Conservation (phyloP, 2,797 vertebrate genomes). For the Fringilla coelebs region DNA sequence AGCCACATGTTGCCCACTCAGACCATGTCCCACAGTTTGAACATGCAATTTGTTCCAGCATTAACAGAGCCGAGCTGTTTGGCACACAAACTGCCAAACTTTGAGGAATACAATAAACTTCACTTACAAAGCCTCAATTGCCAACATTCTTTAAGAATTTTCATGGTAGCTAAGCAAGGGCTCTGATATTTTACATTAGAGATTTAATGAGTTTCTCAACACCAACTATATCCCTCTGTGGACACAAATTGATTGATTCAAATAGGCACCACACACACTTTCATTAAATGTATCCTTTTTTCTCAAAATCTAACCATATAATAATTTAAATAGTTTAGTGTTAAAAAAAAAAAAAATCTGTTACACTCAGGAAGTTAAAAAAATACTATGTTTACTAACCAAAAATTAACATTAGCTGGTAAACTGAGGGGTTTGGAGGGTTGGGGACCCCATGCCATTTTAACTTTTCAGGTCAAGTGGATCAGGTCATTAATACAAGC, state of each 20-base stretch:
- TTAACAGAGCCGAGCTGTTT: background rate
- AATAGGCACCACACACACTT: background rate
- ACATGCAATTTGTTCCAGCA: background rate
- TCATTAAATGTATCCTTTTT: background rate
- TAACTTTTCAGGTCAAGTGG: background rate
- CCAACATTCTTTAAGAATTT: background rate
- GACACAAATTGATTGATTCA: background rate
- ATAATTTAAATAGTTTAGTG: background rate
- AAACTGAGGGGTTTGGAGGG: background rate
- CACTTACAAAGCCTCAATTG: background rate
- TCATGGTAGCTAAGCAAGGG: background rate
- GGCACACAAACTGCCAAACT: background rate
- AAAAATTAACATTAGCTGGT: background rate
- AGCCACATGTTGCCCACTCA: background rate
- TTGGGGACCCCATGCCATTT: background rate
- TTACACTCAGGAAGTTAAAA: background rate
- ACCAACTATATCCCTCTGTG: background rate
- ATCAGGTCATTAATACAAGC: background rate
- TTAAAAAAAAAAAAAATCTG: background rate
- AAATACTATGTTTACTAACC: background rate
- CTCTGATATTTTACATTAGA: background rate
- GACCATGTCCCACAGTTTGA: background rate
- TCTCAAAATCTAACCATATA: background rate
- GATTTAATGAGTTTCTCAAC: background rate
- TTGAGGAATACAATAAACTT: background rate